These are phyloP conservation scores for Ethmia dodecea DNA, from an alignment of 2,888 invertebrate genomes.

Conservation along the genomic window DNA sequence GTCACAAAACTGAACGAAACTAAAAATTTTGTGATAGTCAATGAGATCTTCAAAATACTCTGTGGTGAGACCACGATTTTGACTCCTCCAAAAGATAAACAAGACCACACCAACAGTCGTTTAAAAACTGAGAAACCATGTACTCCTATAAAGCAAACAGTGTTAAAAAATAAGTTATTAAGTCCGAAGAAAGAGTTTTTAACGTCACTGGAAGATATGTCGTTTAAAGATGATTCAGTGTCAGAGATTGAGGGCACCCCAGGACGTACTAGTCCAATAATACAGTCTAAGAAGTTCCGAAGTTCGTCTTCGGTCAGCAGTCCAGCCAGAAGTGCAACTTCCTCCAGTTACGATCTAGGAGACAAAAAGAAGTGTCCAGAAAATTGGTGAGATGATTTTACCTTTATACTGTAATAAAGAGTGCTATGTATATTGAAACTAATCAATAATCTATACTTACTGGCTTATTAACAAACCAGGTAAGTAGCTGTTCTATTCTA, in stretches of 20 bases:
- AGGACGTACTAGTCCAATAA: slow-evolving; percentile 57
- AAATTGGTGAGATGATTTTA: no score
- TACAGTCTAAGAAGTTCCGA: slow-evolving; percentile 40
- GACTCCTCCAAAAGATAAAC: slow-evolving; percentile 17
- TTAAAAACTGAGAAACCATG: slow-evolving; percentile 7
- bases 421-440: no score
- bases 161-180: slow-evolving; percentile 1
- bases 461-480: no score
- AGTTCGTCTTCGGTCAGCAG: slow-evolving; percentile 7
- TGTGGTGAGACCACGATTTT: slow-evolving; percentile 30
- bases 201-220: slow-evolving; percentile 26
- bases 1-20: slow-evolving; percentile 49
- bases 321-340: slow-evolving; percentile 4
- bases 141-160: slow-evolving; percentile 4
- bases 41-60: slow-evolving; percentile 47
- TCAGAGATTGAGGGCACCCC: slow-evolving; percentile 60
- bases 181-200: slow-evolving; percentile 20
- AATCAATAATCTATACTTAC: no score
- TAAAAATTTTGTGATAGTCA: slow-evolving; percentile 43
- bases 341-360: slow-evolving; percentile 28
- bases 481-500: no score
- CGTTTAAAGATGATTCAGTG: slow-evolving; percentile 36
- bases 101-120: slow-evolving; percentile 10
- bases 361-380: slow-evolving; percentile 60
- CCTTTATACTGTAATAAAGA: no score